Evolutionary conservation across 2,888 invertebrate species (phyloP), one percentile per base, ranked within the genome.

Genomic region (Oligia strigilis): DNA sequence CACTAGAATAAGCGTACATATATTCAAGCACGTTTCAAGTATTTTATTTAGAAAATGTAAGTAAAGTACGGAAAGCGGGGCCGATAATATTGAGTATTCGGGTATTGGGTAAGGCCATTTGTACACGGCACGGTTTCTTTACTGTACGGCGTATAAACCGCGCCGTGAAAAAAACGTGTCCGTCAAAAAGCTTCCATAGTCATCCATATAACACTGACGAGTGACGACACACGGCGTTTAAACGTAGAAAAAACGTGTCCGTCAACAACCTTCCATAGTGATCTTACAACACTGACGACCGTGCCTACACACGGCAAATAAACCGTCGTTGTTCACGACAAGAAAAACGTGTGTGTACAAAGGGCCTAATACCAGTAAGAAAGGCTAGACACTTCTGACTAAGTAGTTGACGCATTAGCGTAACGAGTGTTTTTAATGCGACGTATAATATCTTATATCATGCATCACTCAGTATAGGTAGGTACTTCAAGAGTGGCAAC

Each of bases 11-110:
- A 55, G 14, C 17, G 23, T 36, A 46, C 5, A 2, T 49, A 17
- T 1, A 55, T 23, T 82, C 29, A 79, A 82, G 55, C 14, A 83
- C 36, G 14, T 46, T 71, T 69, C 9, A 69, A 55, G 62, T 77
- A 76, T 13, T 46, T 36, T n/a, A 36, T 46, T 36, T n/a, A 36
- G 17, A 67, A 66, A 60, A 55, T 36, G 13, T 52, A 2, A 64
- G 6, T 46, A 46, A 66, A 65, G 9, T 46, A 46, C n/a, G 6
- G 14, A 43, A 43, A 14, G 43, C 19, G 55, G 13, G 29, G 8
- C 65, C 52, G 58, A 66, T 76, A 52, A 77, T 17, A 60, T 55
- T 52, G 13, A 43, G 60, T 60, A n/a, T 9, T 36, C n/a, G 29
- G 23, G 43, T 52, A 52, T 23, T 49, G 49, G 69, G 58, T 65